Conservation (phyloP, 1,140 invertebrate genomes). For the Dolichoris vasculosae region DNA sequence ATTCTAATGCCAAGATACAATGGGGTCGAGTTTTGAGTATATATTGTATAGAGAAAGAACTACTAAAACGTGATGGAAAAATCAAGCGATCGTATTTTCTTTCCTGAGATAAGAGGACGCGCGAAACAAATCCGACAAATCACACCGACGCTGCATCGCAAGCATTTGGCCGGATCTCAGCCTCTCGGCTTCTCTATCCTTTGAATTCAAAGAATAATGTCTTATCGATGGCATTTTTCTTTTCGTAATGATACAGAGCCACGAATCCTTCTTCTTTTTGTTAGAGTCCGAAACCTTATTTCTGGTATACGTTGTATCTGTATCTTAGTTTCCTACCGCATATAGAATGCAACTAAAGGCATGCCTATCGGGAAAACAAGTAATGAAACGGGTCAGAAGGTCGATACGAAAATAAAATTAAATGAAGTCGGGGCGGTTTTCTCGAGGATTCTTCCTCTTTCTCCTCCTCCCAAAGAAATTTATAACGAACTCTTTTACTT, state of each 20-base stretch:
- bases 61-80: slow-evolving; percentile 33
- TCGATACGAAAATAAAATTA: slow-evolving; percentile 35
- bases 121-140: slow-evolving; percentile 31
- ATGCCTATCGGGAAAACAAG: neutral
- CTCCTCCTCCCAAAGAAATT: slow-evolving; percentile 19
- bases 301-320: neutral
- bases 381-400: slow-evolving; percentile 48
- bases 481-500: slow-evolving; percentile 35
- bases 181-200: slow-evolving; percentile 22
- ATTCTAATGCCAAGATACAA: slow-evolving; percentile 7
- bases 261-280: neutral
- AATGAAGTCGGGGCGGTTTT: slow-evolving; percentile 33
- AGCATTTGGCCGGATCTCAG: neutral
- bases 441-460: slow-evolving; percentile 23
- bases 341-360: neutral
- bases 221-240: slow-evolving; percentile 14
- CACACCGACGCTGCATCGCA: slow-evolving; percentile 14
- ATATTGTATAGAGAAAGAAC: neutral
- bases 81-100: slow-evolving; percentile 16
- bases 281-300: too few relatives aligned
- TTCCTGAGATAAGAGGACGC: neutral
- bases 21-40: neutral
- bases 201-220: slow-evolving; percentile 23
- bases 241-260: neutral
- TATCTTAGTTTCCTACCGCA: neutral